Evolutionary conservation across 1,140 invertebrate species (phyloP).

Genomic region (Colletes gigas): DNA sequence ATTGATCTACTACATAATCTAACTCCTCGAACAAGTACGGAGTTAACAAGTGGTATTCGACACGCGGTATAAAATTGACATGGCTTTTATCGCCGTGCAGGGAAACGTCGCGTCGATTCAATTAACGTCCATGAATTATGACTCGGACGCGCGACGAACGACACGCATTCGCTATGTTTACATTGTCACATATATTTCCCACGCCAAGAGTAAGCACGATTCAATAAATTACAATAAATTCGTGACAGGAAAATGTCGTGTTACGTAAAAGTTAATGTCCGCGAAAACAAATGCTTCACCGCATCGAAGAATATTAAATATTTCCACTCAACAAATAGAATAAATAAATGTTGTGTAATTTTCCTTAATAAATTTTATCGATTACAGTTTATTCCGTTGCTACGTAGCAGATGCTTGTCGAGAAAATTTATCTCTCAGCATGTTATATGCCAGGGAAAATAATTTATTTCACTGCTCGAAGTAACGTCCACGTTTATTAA

Average conservation of each 20-base stretch:
- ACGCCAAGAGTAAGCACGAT: too few relatives aligned
- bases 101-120: neutral
- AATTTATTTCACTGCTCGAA: neutral
- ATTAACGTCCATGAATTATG: neutral
- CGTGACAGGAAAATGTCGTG: neutral
- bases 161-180: neutral
- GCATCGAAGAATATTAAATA: constrained; percentile 4
- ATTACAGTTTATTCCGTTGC: neutral
- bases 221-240: neutral
- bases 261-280: neutral
- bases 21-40: too few relatives aligned
- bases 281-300: neutral
- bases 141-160: neutral
- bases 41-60: too few relatives aligned
- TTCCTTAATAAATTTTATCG: neutral
- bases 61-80: constrained; percentile 28
- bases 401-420: neutral
- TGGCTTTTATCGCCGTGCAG: neutral
- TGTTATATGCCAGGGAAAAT: neutral
- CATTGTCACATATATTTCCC: too few relatives aligned
- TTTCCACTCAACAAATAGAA: neutral
- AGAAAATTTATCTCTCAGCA: neutral
- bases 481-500: too few relatives aligned
- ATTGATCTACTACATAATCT: too few relatives aligned
- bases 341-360: neutral